Evolutionary conservation across 2,797 vertebrate species (phyloP).

Genomic region (Monodelphis domestica): DNA sequence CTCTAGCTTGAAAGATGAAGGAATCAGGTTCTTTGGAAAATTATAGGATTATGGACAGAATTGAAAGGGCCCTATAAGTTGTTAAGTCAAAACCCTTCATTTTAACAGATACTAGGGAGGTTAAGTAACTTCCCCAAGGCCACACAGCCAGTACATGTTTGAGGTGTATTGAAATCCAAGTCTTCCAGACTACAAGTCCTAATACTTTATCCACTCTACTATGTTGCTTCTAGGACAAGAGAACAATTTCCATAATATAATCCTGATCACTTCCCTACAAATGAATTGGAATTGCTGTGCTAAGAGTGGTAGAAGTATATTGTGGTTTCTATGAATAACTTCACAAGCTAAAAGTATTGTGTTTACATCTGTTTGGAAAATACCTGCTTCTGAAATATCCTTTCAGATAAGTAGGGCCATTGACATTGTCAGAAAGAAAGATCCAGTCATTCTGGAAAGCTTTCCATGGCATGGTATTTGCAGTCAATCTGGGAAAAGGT

Average conservation of each 20-base stretch:
- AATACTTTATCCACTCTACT: background rate
- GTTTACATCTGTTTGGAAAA: conserved; percentile 47
- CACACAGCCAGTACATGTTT: background rate
- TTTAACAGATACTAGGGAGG: background rate
- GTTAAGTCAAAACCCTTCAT: background rate
- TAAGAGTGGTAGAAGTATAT: conserved; percentile 41
- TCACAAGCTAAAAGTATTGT: conserved; percentile 36
- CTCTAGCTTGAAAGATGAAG: conserved; percentile 71
- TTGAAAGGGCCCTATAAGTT: background rate
- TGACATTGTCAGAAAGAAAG: conserved; percentile 20
- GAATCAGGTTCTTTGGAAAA: conserved; percentile 67
- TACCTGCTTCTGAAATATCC: conserved; percentile 54
- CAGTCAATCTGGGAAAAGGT: conserved; percentile 18
- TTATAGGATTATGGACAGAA: background rate
- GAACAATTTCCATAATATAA: conserved; percentile 74
- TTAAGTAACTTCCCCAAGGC: background rate
- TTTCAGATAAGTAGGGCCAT: conserved; percentile 23
- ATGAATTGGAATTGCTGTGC: conserved; percentile 67
- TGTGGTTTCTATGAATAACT: conserved; percentile 59
- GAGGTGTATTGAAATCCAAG: background rate
- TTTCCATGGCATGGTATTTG: background rate
- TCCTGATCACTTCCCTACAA: conserved; percentile 67
- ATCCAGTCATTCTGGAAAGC: conserved; percentile 26
- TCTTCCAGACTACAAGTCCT: background rate
- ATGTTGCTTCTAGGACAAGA: conserved; percentile 73